A percentile compares a stretch with the other conserved stretches of the same genome.
Evolutionary conservation across 2,113 vertebrate genomes (phyloP).

Genomic region (Platysternon megacephalum): DNA sequence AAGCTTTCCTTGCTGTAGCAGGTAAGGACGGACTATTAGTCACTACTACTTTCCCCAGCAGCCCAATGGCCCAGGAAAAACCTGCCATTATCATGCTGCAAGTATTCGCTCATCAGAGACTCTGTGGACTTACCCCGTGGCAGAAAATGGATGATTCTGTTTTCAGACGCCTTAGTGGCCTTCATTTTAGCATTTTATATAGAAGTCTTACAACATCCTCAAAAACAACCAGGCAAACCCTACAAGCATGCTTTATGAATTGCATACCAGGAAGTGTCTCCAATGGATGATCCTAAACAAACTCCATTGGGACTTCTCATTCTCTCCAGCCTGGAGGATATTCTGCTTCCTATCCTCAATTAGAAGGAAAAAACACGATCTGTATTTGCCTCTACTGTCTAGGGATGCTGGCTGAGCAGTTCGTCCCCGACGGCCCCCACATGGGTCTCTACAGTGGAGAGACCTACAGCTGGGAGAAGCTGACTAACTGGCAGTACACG

Average conservation of each 20-base stretch:
- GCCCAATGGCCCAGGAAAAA: background rate
- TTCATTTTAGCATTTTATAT: background rate
- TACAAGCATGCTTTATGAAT: background rate
- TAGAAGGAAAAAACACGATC: background rate
- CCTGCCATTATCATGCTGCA: background rate
- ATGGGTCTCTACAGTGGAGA: conserved; percentile 79
- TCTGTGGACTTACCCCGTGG: background rate
- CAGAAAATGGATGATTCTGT: fast-evolving
- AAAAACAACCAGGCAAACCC: background rate
- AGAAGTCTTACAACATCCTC: background rate
- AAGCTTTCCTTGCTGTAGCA: conserved; percentile 83
- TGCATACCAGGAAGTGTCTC: background rate
- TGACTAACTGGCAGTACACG: conserved; percentile 92
- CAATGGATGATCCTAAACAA: background rate
- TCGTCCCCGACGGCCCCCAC: conserved; percentile 88
- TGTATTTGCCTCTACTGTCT: background rate
- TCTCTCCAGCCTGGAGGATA: background rate
- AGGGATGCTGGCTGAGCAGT: conserved; percentile 95
- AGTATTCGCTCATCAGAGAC: fast-evolving
- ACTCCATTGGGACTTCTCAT: fast-evolving
- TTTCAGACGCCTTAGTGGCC: too few species aligned
- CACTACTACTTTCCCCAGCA: fast-evolving
- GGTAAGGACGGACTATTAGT: conserved; percentile 79
- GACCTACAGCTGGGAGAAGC: conserved; percentile 81
- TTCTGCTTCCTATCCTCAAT: background rate